Percentiles rank a stretch among this genome's conserved stretches.
Conservation (phyloP, 2,113 vertebrate species). For the Probosciger aterrimus region DNA sequence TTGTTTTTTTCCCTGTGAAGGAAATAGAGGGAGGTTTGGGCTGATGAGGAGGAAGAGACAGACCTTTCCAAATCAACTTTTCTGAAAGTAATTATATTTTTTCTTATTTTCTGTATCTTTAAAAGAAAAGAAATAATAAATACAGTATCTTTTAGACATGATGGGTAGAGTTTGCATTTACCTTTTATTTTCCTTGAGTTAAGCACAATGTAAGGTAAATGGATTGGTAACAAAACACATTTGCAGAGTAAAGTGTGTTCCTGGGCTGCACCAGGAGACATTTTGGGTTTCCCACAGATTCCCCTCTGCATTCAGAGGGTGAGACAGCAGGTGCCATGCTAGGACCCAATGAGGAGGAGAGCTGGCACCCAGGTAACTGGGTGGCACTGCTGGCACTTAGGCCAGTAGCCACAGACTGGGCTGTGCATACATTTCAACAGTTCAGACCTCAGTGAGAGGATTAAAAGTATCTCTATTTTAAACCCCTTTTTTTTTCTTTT, state of each 20-base stretch:
- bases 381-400: neutral
- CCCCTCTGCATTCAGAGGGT: neutral
- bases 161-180: neutral
- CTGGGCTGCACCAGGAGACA: neutral
- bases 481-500: fast-evolving
- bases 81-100: neutral
- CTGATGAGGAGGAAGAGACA: neutral
- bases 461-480: neutral
- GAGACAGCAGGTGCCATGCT: neutral
- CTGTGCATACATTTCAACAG: neutral
- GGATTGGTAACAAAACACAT: neutral
- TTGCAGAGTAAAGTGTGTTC: neutral
- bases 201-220: neutral
- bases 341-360: neutral
- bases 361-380: neutral
- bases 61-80: neutral
- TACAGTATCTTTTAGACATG: fast-evolving
- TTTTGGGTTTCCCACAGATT: fast-evolving
- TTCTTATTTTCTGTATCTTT: neutral
- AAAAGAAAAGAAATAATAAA: neutral
- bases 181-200: neutral
- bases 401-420: neutral
- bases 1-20: neutral
- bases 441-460: neutral
- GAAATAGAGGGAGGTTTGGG: neutral